Evolutionary conservation across 2,113 vertebrate species (phyloP).

Genomic region (Scatophagus argus): DNA sequence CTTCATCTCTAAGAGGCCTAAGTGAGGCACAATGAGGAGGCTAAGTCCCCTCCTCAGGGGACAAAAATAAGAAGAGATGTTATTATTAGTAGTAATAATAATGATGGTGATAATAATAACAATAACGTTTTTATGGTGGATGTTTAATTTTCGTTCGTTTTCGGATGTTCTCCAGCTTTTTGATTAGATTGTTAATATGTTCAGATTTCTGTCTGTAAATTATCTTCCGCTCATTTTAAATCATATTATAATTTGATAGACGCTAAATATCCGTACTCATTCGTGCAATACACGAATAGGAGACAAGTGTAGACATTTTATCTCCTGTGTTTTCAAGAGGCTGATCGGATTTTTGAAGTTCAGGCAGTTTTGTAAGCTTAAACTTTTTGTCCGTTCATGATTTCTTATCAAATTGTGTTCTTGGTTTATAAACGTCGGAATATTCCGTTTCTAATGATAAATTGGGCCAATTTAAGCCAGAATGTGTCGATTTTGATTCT

Average conservation of each 20-base stretch:
- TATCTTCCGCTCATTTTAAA: too few species aligned
- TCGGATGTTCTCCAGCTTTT: not conserved
- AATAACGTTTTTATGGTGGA: too few species aligned
- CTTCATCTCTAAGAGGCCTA: conserved; percentile 44
- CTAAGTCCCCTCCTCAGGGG: conserved; percentile 47
- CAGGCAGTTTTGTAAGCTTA: not conserved
- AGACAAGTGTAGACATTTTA: not conserved
- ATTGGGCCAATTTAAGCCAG: not conserved
- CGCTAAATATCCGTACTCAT: not conserved
- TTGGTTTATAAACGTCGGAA: not conserved
- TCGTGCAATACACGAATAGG: not conserved
- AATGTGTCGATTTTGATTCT: not conserved
- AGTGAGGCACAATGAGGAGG: conserved; percentile 52
- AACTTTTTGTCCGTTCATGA: not conserved
- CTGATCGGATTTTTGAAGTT: not conserved
- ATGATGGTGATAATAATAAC: too few species aligned
- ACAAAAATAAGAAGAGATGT: conserved; percentile 10
- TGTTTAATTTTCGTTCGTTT: not conserved
- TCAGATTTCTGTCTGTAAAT: not conserved
- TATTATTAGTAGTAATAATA: too few species aligned
- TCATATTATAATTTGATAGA: not conserved
- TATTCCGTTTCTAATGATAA: not conserved
- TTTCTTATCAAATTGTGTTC: not conserved
- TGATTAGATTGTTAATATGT: not conserved
- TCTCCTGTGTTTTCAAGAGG: too few species aligned